Conservation (phyloP, 2,888 invertebrate species). For the Drosophila kuntzei region DNA sequence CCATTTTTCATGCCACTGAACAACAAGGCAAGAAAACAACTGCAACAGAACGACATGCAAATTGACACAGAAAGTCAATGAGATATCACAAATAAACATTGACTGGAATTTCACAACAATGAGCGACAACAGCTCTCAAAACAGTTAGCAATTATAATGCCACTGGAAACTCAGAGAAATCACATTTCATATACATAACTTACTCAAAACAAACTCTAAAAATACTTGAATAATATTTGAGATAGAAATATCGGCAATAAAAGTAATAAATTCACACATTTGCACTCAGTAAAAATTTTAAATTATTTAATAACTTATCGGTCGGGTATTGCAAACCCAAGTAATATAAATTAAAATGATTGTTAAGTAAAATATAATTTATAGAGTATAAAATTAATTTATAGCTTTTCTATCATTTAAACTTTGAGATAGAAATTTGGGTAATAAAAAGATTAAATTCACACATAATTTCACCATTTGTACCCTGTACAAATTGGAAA, state of each 20-base stretch:
- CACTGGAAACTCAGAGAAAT: conserved; percentile 7
- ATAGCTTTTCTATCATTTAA: too few relatives aligned
- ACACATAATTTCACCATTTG: too few relatives aligned
- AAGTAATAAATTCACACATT: too few relatives aligned
- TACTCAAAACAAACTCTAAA: neutral
- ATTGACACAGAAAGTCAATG: conserved; percentile 57
- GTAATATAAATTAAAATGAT: too few relatives aligned
- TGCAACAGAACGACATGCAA: conserved; percentile 34
- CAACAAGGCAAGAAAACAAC: conserved; percentile 21
- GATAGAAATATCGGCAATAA: neutral
- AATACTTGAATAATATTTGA: neutral
- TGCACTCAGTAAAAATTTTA: too few relatives aligned
- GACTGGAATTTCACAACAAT: conserved; percentile 50
- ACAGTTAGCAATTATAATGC: conserved; percentile 32
- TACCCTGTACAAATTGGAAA: too few relatives aligned
- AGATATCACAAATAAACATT: conserved; percentile 55
- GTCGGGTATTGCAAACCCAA: too few relatives aligned
- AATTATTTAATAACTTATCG: too few relatives aligned
- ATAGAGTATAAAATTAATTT: too few relatives aligned
- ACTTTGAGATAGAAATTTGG: too few relatives aligned
- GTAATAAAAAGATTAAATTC: too few relatives aligned
- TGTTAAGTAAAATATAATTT: too few relatives aligned
- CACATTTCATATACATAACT: conserved; percentile 9
- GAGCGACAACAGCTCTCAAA: conserved; percentile 47
- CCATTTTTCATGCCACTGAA: conserved; percentile 22